Evolutionary conservation across 23 tunicate genomes (phyloP).

Genomic region (Ciona savignyi): DNA sequence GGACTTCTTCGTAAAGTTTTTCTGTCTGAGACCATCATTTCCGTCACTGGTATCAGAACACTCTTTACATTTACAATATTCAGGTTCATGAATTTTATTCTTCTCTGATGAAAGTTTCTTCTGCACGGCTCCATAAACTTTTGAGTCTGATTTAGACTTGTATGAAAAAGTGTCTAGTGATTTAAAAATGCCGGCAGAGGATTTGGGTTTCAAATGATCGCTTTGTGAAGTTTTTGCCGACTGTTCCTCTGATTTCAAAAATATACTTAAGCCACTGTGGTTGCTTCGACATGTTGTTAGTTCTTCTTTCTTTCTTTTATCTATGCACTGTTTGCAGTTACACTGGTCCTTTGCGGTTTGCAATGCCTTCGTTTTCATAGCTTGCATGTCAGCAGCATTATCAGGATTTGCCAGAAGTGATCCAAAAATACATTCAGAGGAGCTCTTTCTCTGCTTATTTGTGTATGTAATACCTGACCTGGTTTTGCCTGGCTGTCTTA

Average conservation of each 20-base stretch:
- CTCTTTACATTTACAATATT: no score
- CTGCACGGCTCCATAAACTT: neutral
- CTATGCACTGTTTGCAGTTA: conserved; percentile 23
- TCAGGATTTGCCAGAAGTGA: conserved; percentile 9
- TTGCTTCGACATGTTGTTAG: conserved; percentile 7
- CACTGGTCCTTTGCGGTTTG: conserved; percentile 23
- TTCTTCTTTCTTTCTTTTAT: conserved; percentile 11
- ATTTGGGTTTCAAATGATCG: neutral
- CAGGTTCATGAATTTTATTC: no score
- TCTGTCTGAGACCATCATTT: neutral
- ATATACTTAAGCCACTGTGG: conserved; percentile 9
- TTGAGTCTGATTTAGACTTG: neutral
- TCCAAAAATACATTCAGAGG: conserved; percentile 27
- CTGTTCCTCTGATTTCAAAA: conserved; percentile 9
- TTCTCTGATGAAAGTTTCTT: no score
- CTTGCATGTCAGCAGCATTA: neutral
- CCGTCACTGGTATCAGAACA: neutral
- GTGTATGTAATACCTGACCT: conserved; percentile 34
- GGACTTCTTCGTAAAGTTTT: no score
- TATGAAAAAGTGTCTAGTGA: neutral
- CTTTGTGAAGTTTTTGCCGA: neutral
- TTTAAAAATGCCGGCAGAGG: neutral
- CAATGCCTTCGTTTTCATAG: neutral
- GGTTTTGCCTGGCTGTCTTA: conserved; percentile 40
- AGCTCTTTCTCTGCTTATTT: neutral